Percentiles rank a stretch among this genome's conserved stretches.
Evolutionary conservation across 2,888 invertebrate genomes (phyloP).

Genomic region (Ametastegia equiseti): DNA sequence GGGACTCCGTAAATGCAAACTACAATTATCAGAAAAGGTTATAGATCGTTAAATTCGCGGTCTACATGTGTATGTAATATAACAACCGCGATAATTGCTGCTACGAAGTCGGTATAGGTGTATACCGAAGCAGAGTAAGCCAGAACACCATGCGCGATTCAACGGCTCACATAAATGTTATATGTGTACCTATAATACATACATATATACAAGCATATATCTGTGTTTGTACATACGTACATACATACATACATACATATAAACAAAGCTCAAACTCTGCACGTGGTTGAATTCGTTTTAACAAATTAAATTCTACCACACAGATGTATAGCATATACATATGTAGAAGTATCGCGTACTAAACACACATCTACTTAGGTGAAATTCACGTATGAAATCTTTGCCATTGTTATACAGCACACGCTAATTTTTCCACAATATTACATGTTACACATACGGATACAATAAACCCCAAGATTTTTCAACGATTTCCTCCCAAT

Average conservation of each 20-base stretch:
- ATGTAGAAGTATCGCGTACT: not conserved
- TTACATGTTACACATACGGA: not conserved
- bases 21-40: not conserved
- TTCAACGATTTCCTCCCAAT: no score
- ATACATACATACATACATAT: no score
- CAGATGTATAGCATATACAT: no score
- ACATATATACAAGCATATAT: not conserved
- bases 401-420: no score
- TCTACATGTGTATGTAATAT: not conserved
- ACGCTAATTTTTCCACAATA: constrained; percentile 1
- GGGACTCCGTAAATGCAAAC: not conserved
- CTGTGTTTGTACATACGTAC: no score
- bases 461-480: no score
- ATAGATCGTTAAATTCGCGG: not conserved
- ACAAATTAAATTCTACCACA: not conserved
- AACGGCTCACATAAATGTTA: not conserved
- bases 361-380: no score
- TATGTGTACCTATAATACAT: not conserved
- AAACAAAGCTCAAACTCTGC: not conserved
- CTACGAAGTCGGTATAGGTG: not conserved
- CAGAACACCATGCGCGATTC: not conserved
- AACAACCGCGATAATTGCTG: not conserved
- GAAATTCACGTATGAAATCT: no score
- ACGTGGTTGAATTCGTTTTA: not conserved
- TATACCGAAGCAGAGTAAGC: not conserved